Evolutionary conservation across 2,888 invertebrate genomes (phyloP).

Genomic region (Leptura quadrifasciata): DNA sequence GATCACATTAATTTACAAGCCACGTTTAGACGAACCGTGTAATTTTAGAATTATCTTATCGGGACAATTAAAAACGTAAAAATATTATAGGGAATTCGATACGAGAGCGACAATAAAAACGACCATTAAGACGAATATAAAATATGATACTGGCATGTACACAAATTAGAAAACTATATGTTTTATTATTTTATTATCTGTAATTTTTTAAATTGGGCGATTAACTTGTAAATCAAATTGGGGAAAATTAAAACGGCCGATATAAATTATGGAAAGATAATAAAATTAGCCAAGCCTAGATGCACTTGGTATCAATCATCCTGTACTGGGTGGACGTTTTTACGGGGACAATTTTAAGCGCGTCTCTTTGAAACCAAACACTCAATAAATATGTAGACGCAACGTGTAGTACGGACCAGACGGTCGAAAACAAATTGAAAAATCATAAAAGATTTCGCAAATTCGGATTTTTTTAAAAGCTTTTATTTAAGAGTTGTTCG

Average conservation of each 20-base stretch:
- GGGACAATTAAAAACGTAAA: slow-evolving; percentile 7
- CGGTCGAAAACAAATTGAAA: too few relatives aligned
- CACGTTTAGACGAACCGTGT: slow-evolving; percentile 15
- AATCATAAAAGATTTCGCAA: too few relatives aligned
- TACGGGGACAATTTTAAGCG: neutral
- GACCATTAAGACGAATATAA: slow-evolving; percentile 18
- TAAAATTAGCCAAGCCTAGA: slow-evolving; percentile 4
- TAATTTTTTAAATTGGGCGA: slow-evolving; percentile 27
- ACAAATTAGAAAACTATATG: slow-evolving; percentile 8
- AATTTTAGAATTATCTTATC: slow-evolving; percentile 30
- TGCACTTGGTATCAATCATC: neutral
- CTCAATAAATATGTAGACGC: too few relatives aligned
- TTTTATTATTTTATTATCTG: slow-evolving; percentile 22
- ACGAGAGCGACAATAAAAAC: neutral
- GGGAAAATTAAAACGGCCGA: neutral
- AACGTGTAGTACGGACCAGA: too few relatives aligned
- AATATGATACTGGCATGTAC: slow-evolving; percentile 21
- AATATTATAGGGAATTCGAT: slow-evolving; percentile 22
- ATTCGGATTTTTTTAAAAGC: too few relatives aligned
- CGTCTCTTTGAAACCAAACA: too few relatives aligned
- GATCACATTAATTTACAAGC: neutral
- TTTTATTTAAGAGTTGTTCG: too few relatives aligned
- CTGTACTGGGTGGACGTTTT: neutral
- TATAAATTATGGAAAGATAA: slow-evolving; percentile 8
- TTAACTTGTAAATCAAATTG: slow-evolving; percentile 29